phyloP scores from a whole-genome alignment of 2,113 vertebrate species.

The Mesembrinibis cayennensis region DNA sequence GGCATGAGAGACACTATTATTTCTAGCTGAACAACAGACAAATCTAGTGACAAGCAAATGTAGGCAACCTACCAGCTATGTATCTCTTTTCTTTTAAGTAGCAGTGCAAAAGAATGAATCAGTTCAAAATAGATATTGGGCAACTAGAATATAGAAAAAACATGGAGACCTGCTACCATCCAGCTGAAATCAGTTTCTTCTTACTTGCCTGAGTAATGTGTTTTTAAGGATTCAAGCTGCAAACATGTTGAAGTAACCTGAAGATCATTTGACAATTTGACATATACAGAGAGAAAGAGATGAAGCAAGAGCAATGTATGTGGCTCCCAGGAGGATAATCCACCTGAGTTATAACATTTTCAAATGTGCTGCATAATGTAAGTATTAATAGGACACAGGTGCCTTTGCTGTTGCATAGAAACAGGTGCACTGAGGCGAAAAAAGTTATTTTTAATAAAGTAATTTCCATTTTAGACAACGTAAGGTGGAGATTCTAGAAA shows the following conservation, averaged over 20 bases:
- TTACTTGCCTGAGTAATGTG: background rate
- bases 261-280: slow-evolving; percentile 40
- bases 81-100: background rate
- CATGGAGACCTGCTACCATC: background rate
- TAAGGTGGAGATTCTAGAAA: slow-evolving; percentile 1
- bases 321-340: slow-evolving; percentile 11
- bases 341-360: slow-evolving; percentile 33
- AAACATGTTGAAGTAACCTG: background rate
- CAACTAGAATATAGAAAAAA: background rate
- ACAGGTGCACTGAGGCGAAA: background rate
- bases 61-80: background rate
- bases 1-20: background rate
- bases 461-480: slow-evolving; percentile 27
- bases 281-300: background rate
- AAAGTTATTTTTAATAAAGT: slow-evolving; percentile 50
- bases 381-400: slow-evolving; percentile 53
- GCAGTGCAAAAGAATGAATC: background rate
- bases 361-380: slow-evolving; percentile 46
- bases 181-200: background rate
- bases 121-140: background rate
- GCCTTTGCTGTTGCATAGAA: slow-evolving; percentile 36
- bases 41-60: background rate
- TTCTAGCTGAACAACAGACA: background rate
- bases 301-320: background rate
- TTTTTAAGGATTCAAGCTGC: background rate